Evolutionary conservation across 2,888 invertebrate species (phyloP), one percentile per base, ranked within the genome.

Genomic region (Hofmannophila pseudospretella): DNA sequence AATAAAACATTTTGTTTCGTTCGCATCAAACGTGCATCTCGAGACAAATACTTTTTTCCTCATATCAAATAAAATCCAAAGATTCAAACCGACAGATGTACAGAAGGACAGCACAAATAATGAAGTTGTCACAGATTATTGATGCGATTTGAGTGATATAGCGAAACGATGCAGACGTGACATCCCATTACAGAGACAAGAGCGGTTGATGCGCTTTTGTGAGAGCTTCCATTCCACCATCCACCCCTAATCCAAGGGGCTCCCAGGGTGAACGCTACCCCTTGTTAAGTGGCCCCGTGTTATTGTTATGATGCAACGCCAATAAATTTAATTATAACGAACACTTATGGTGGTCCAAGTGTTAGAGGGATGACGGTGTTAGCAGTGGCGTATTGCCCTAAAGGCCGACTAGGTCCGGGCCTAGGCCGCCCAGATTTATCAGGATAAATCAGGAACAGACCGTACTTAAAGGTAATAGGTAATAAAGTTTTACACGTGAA

Each of bases 131-230:
- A 39, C 34, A 45, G 42, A 41, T 51, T 27, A 23, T 23, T 23
- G 23, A 23, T 4, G n/a, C 36, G 36, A 37, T 40, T 28, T 30
- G 42, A 50, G 39, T 40, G 38, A 49, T 39, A 44, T 38, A 40
- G 36, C 32, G 32, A 12, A 14, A 36, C 27, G 26, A 33, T 36
- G 13, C 44, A 41, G 45, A 11, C 5, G 27, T 11, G 10, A 12
- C 11, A 11, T n/a, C n/a, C n/a, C 11, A 10, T 11, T 23, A 23
- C 23, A 27, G 27, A 11, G 27, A 11, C 7, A 4, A 10, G 10
- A n/a, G n/a, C n/a, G 23, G 23, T 23, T 23, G 23, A 27, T 11
- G 4, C 10, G 27, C 27, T 27, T 11, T 27, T 27, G 27, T 27
- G 11, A 11, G 27, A 9, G 25, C 7, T 5, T n/a, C n/a, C n/a